Evolutionary conservation across 2,888 invertebrate genomes (phyloP).

Genomic region (Erpobdella octoculata): DNA sequence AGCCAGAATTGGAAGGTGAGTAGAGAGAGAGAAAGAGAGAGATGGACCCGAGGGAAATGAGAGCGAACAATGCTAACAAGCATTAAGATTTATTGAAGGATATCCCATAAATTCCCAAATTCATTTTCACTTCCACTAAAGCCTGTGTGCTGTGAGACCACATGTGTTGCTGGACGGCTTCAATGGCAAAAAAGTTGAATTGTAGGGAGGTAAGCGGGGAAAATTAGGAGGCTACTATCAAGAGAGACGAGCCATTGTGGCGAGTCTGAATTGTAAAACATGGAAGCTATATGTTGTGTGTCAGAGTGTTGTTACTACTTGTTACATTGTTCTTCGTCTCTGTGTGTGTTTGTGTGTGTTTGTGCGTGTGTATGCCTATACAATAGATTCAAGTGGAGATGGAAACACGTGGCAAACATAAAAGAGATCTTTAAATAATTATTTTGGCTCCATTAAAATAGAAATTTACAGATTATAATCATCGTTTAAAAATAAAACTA

Average conservation of each 20-base stretch:
- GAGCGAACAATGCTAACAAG: neutral
- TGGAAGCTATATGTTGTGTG: no score
- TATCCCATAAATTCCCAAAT: conserved; percentile 10
- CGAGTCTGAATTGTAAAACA: no score
- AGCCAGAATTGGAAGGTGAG: neutral
- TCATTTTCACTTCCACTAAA: conserved; percentile 11
- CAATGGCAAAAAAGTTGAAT: neutral
- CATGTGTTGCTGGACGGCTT: neutral
- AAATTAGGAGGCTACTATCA: neutral
- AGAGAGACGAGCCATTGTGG: neutral
- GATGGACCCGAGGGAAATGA: conserved; percentile 2
- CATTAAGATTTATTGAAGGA: conserved; percentile 13
- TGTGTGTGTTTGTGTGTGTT: no score
- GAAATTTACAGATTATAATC: neutral
- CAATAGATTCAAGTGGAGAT: no score
- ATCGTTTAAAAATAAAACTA: neutral
- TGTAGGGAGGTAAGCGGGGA: neutral
- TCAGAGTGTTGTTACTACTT: no score
- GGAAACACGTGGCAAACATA: no score
- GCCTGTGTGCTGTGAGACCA: neutral
- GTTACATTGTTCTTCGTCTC: no score
- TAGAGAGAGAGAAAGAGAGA: neutral
- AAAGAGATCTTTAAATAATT: no score
- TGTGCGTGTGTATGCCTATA: no score
- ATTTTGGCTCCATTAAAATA: no score